Conservation (phyloP, 2,797 vertebrate genomes). For the Podargus strigoides region DNA sequence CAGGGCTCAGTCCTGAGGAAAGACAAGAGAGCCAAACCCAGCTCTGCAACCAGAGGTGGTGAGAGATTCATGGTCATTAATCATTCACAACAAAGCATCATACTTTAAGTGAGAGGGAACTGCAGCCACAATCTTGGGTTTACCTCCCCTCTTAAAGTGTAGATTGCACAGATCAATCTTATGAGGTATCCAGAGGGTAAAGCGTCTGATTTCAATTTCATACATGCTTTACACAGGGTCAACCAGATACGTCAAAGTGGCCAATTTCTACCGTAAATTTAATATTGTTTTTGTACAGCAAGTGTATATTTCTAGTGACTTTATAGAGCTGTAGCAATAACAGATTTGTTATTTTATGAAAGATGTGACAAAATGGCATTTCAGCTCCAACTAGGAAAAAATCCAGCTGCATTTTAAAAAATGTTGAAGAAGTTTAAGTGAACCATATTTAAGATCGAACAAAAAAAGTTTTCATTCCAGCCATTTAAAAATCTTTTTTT, state of each 20-base stretch:
- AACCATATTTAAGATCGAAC: not conserved
- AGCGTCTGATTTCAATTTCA: not conserved
- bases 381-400: not conserved
- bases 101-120: not conserved
- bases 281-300: not conserved
- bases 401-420: not conserved
- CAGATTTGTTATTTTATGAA: not conserved
- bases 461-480: not conserved
- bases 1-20: not conserved
- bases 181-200: not conserved
- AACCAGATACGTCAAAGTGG: not conserved
- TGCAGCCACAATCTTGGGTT: not conserved
- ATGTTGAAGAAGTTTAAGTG: not conserved
- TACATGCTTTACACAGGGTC: not conserved
- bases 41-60: not conserved
- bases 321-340: not conserved
- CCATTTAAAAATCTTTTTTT: not conserved
- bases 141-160: not conserved
- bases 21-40: not conserved
- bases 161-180: not conserved
- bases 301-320: not conserved
- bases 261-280: not conserved
- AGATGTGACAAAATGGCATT: not conserved
- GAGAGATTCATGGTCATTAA: constrained; percentile 34
- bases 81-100: constrained; percentile 38